Evolutionary conservation across 1,140 invertebrate species (phyloP), one percentile per base, ranked within the genome.

Genomic region (Heliconius nattereri): DNA sequence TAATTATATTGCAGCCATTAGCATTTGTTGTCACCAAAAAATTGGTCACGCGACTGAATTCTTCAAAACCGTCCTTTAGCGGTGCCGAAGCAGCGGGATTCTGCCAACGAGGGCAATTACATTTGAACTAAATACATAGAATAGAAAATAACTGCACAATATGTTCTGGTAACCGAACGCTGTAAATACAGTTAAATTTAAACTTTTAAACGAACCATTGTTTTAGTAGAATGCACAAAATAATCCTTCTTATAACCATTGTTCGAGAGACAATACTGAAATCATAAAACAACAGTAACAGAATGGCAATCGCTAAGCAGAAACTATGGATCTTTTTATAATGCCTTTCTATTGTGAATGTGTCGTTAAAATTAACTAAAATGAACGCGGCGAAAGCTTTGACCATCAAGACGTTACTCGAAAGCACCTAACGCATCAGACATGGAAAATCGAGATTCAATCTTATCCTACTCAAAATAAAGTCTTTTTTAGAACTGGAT

Each of bases 321-420:
- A 86, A 84, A 85, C 89, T 87, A 83, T 86, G 82, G 86, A 89
- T 89, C 90, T 90, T 87, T 89, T 85, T 85, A 86, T 87, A 89
- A 87, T 87, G 86, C 84, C 57, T 79, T 83, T 80, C 85, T 79
- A 86, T 92, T 91, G 84, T 87, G 81, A 82, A 83, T 85, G 89
- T 86, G 89, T 92, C 90, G 90, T 94, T 92, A 92, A 92, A 91
- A 92, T 91, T 92, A 90, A 92, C 88, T 91, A 89, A 86, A 87
- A 85, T 88, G 86, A 84, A 80, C 85, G 89, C 88, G 90, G 89
- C 89, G 86, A 91, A 88, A 90, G 87, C 91, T 92, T 92, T 92
- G 88, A 92, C 60, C 60, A 13, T 66, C 60, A 66, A 66, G 26
- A 66, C 60, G 23, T 66, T 66, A 52, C 49, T 16, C n/a, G 57